phyloP scores from a whole-genome alignment of 2,888 invertebrate species.

The Latrodectus elegans region DNA sequence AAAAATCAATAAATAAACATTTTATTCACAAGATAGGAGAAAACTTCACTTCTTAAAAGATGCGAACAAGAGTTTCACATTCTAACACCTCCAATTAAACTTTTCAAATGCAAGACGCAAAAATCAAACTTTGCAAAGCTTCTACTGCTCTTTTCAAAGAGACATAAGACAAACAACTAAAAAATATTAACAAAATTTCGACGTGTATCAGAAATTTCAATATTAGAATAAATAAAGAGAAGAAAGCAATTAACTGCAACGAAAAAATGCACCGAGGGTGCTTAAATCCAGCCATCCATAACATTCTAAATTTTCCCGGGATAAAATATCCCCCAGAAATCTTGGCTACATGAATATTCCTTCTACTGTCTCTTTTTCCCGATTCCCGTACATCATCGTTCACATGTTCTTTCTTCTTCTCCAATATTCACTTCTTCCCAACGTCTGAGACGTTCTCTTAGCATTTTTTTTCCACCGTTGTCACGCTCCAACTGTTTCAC shows the following conservation, averaged over 20 bases:
- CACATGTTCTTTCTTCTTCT: slow-evolving; percentile 37
- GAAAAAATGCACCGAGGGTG: background rate
- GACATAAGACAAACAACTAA: no score
- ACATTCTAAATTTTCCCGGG: background rate
- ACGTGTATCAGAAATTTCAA: no score
- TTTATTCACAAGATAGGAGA: no score
- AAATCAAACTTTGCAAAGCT: no score
- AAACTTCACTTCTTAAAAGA: no score
- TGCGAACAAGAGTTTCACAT: no score
- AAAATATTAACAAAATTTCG: no score
- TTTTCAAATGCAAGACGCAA: no score
- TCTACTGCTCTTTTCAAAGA: no score
- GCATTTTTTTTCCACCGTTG: background rate
- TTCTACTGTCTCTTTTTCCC: slow-evolving; percentile 16
- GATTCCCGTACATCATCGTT: slow-evolving; percentile 42
- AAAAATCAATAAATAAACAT: no score
- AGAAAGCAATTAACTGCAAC: background rate
- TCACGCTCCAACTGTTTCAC: slow-evolving; percentile 39
- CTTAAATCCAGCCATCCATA: slow-evolving; percentile 1
- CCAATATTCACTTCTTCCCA: slow-evolving; percentile 15
- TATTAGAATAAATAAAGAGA: no score
- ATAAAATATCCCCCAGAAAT: background rate
- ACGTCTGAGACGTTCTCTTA: background rate
- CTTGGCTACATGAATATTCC: slow-evolving; percentile 41
- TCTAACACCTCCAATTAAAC: no score